Percentiles rank a stretch among this genome's conserved stretches.
These are phyloP conservation scores for Tenualosa ilisha DNA, from an alignment of 2,797 vertebrate genomes.

Conservation along the genomic window DNA sequence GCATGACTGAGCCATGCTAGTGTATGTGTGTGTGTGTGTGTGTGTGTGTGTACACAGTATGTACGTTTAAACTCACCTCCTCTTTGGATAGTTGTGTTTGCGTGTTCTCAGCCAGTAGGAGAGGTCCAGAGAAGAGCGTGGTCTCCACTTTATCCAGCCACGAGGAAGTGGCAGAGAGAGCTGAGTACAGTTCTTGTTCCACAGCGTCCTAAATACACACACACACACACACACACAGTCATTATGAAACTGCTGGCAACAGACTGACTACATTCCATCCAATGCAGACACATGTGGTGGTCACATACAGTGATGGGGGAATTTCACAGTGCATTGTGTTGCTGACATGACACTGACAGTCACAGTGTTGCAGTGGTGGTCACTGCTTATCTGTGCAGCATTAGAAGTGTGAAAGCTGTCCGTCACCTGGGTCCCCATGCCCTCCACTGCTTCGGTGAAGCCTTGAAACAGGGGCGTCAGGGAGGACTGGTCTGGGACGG, in stretches of 20 bases:
- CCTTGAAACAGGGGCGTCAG: slow-evolving; percentile 78
- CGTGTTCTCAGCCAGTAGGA: slow-evolving; percentile 84
- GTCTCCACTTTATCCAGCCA: slow-evolving; percentile 92
- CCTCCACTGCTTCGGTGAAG: slow-evolving; percentile 82
- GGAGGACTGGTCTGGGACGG: slow-evolving; percentile 74
- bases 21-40: neutral
- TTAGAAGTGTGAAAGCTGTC: neutral
- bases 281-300: neutral
- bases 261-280: neutral
- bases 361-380: neutral
- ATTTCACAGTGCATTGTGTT: neutral
- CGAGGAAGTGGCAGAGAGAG: slow-evolving; percentile 80
- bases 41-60: too few species aligned
- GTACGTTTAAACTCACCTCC: slow-evolving; percentile 74
- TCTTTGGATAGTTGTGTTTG: slow-evolving; percentile 84
- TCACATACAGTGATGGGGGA: neutral
- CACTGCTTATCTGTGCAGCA: neutral
- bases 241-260: slow-evolving; percentile 14
- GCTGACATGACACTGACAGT: neutral
- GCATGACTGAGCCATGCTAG: neutral
- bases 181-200: slow-evolving; percentile 85
- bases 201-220: slow-evolving; percentile 44
- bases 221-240: neutral
- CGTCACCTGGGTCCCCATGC: slow-evolving; percentile 76
- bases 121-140: slow-evolving; percentile 81